These are phyloP conservation scores for Cosmia pyralina DNA, from an alignment of 2,888 invertebrate genomes.

Conservation along the genomic window DNA sequence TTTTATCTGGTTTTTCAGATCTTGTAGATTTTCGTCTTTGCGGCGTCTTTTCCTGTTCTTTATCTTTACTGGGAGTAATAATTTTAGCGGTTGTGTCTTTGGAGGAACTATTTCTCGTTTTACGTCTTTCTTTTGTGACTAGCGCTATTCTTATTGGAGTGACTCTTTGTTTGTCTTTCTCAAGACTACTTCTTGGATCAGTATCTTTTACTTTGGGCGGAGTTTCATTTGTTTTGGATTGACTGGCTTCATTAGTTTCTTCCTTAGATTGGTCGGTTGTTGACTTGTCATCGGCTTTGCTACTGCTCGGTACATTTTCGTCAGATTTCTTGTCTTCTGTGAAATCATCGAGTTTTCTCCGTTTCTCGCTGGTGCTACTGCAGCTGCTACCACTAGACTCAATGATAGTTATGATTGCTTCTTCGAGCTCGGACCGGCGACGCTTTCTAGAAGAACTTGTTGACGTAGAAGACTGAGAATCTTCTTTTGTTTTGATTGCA, in stretches of 20 bases:
- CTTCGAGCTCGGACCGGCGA: conserved; percentile 81
- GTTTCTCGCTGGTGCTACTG: conserved; percentile 70
- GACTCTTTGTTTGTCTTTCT: conserved; percentile 67
- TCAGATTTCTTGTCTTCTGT: conserved; percentile 57
- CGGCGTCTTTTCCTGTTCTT: conserved; percentile 53
- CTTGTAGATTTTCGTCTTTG: conserved; percentile 60
- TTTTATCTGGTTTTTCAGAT: conserved; percentile 51
- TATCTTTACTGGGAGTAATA: conserved; percentile 54
- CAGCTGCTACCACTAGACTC: conserved; percentile 66
- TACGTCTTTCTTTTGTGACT: conserved; percentile 69
- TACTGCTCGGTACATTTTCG: conserved; percentile 52
- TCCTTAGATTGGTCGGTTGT: conserved; percentile 50
- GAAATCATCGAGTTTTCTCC: conserved; percentile 66
- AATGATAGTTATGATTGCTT: conserved; percentile 77
- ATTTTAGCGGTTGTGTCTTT: conserved; percentile 62
- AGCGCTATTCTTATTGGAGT: conserved; percentile 74
- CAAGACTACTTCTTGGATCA: conserved; percentile 64
- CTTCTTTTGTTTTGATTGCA: conserved; percentile 42
- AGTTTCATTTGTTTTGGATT: conserved; percentile 28
- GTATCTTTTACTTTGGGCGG: conserved; percentile 57
- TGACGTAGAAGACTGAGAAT: conserved; percentile 20
- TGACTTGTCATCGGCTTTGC: conserved; percentile 47
- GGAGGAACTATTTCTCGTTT: conserved; percentile 64
- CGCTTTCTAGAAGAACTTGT: conserved; percentile 76
- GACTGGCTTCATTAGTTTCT: conserved; percentile 15